phyloP scores from a whole-genome alignment of 1,140 invertebrate genomes.

The Cyphomyrmex costatus region DNA sequence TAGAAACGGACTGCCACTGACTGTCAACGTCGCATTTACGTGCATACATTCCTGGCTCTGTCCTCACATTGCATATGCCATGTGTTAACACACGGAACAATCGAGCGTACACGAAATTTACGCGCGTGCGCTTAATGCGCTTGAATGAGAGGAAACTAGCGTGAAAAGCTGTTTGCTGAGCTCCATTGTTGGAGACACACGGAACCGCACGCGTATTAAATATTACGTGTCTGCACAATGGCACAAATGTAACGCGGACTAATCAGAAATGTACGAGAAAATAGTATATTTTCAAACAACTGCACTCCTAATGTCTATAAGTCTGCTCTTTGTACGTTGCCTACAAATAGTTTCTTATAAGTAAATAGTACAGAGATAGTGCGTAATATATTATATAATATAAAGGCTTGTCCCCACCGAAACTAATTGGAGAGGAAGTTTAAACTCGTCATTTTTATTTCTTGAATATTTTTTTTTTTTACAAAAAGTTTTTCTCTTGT shows the following conservation, averaged over 20 bases:
- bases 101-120: conserved; percentile 74
- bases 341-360: neutral
- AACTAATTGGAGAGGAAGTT: too few relatives aligned
- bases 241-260: conserved; percentile 68
- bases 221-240: conserved; percentile 68
- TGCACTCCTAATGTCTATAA: neutral
- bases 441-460: neutral
- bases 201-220: conserved; percentile 67
- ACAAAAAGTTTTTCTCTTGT: neutral
- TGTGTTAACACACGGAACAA: conserved; percentile 73
- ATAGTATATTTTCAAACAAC: conserved; percentile 46
- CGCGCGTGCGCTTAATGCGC: conserved; percentile 74
- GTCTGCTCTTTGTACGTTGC: neutral
- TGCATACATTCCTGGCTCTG: conserved; percentile 62
- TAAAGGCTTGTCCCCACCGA: too few relatives aligned
- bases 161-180: conserved; percentile 74
- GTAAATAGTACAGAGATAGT: neutral
- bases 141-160: conserved; percentile 71
- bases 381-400: too few relatives aligned
- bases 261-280: conserved; percentile 56
- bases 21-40: conserved; percentile 58
- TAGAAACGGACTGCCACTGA: conserved; percentile 64
- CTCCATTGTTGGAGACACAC: conserved; percentile 68
- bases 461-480: neutral
- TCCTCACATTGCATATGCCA: conserved; percentile 53